Conservation (phyloP, 1,140 invertebrate species). For the Zaprionus nigranus region DNA sequence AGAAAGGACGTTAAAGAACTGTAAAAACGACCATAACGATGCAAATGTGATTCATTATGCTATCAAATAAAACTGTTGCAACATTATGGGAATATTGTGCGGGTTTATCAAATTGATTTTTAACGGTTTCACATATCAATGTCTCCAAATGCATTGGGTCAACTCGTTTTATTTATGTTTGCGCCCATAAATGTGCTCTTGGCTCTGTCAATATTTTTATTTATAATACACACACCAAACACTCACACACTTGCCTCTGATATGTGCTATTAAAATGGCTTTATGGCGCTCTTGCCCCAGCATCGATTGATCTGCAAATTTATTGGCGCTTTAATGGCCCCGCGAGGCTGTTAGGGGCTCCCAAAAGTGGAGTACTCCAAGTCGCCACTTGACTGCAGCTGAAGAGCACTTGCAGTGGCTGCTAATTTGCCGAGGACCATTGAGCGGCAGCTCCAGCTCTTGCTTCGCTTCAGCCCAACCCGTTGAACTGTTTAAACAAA, state of each 20-base stretch:
- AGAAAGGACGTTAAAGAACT: not conserved
- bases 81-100: not conserved
- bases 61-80: not conserved
- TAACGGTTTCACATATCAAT: not conserved
- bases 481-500: slow-evolving; percentile 12
- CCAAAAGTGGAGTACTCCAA: slow-evolving; percentile 21
- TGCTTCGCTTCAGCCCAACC: not conserved
- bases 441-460: slow-evolving; percentile 12
- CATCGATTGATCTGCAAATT: slow-evolving; percentile 68
- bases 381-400: slow-evolving; percentile 40
- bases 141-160: not conserved
- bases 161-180: not conserved
- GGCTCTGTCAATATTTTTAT: slow-evolving; percentile 25
- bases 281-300: too few relatives aligned
- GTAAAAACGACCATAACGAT: not conserved
- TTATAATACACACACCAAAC: slow-evolving; percentile 2
- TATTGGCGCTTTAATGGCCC: slow-evolving; percentile 63
- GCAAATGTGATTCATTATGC: not conserved
- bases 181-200: slow-evolving; percentile 14
- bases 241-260: slow-evolving; percentile 14
- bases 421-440: slow-evolving; percentile 52
- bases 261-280: slow-evolving; percentile 54
- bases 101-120: not conserved
- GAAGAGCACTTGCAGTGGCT: slow-evolving; percentile 38
- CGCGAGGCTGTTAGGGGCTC: not conserved